Conservation (phyloP, 2,797 vertebrate species). For the Rallus crepitans region DNA sequence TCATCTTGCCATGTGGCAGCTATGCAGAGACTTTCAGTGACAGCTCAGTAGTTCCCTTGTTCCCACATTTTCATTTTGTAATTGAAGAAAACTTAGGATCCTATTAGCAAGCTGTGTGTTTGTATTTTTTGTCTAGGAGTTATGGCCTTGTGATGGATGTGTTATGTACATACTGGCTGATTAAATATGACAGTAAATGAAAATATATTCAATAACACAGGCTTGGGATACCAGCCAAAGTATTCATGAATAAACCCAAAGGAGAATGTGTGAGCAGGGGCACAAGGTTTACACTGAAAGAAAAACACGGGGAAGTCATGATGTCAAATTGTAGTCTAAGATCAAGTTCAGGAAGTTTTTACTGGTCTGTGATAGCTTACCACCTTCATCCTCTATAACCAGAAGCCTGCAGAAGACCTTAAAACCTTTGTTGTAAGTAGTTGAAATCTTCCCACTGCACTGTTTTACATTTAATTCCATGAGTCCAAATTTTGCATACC, state of each 20-base stretch:
- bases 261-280: neutral
- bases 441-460: neutral
- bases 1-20: neutral
- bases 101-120: slow-evolving; percentile 23
- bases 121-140: neutral
- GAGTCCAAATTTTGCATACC: neutral
- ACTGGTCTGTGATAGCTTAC: neutral
- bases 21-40: neutral
- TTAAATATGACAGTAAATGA: slow-evolving; percentile 10
- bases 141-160: slow-evolving; percentile 31
- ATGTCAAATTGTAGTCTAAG: neutral
- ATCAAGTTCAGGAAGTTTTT: neutral
- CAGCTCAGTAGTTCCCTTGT: neutral
- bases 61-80: slow-evolving; percentile 4
- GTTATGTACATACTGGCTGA: neutral
- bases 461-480: neutral
- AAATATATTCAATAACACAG: slow-evolving; percentile 15
- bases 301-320: neutral
- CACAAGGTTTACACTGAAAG: neutral
- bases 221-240: neutral
- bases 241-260: neutral
- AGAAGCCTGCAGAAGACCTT: neutral
- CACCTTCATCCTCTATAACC: neutral
- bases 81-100: slow-evolving; percentile 26
- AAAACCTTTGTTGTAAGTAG: neutral